Base-by-base conservation (phyloP, 64 coral and sea anemone genomes). In the Astreopora myriophthalma region DNA sequence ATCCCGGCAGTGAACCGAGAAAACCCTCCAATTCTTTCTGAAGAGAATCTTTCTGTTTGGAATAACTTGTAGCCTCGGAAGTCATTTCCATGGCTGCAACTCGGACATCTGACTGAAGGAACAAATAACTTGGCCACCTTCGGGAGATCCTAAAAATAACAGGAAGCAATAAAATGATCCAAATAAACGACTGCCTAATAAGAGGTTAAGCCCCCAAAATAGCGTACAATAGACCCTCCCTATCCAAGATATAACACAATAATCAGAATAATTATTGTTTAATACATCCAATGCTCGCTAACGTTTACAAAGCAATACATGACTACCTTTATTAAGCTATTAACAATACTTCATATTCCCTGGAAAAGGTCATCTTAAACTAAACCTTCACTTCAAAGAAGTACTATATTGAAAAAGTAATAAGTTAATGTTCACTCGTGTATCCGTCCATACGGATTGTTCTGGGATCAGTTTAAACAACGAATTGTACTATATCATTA, bases 1-100 rank as follows among this genome's bases (percentile, higher is more conserved):
- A 83, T n/a, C 79, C 79, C 39, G 79, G 79, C 16, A 83, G 48
- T 27, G 48, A 44, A 14, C n/a, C 27, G 3, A 85, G 58, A 85
- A 85, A 85, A 23, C 24, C 22, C 51, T 85, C 52, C 28, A 68
- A 28, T 32, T 85, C 81, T 42, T 69, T 64, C 32, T 39, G 58
- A 10, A 85, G 62, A 31, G 81, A 85, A 31, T 85, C 52, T 66
- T 85, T 85, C 28, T 85, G 81, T 39, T 65, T 85, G 34, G 81
- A 17, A 38, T 85, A 85, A 48, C 46, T 57, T 69, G 66, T 69
- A 69, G 66, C 28, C 13, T 69, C 28, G 29, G 66, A 42, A 39
- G 40, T 91, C 77, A 48, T 91, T 83, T 9, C 76, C 77, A 73
- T 84, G 89, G 26, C 58, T 27, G 22, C 89, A 91, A 12, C n/a